Evolutionary conservation across 1,140 invertebrate genomes (phyloP).

Genomic region (Antheraea pernyi): DNA sequence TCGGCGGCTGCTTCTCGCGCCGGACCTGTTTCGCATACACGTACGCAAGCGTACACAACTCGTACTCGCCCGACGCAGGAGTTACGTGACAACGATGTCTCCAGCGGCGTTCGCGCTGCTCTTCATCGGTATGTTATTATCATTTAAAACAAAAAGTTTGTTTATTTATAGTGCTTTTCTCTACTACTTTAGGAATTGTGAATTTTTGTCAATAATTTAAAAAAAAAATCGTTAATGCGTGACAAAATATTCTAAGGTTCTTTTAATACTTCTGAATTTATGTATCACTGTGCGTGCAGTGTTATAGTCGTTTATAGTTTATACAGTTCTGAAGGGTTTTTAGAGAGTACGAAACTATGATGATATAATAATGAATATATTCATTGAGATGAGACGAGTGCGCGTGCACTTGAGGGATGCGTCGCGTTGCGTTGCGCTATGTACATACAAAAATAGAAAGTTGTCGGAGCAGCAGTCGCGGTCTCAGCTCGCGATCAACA

Average conservation of each 20-base stretch:
- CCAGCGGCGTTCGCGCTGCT: conserved; percentile 12
- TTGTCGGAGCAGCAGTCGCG: not conserved
- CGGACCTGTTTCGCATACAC: not conserved
- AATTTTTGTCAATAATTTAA: too few species aligned
- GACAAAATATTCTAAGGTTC: too few species aligned
- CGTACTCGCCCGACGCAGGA: too few species aligned
- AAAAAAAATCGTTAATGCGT: too few species aligned
- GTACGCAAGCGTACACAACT: not conserved
- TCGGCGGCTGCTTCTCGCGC: not conserved
- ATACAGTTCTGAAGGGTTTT: too few species aligned
- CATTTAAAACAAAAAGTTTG: not conserved
- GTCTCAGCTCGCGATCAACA: not conserved
- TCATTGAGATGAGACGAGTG: not conserved
- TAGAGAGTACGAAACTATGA: too few species aligned
- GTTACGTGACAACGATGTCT: not conserved
- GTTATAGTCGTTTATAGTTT: too few species aligned
- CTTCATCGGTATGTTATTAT: conserved; percentile 3
- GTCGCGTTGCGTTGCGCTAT: not conserved
- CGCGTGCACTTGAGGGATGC: not conserved
- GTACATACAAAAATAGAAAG: not conserved
- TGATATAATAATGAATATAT: not conserved
- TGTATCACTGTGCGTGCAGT: too few species aligned
- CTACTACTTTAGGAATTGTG: too few species aligned
- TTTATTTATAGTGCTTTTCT: not conserved
- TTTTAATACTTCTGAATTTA: too few species aligned